Base-by-base conservation (phyloP, 2,888 invertebrate genomes). In the Archips crataeganus region DNA sequence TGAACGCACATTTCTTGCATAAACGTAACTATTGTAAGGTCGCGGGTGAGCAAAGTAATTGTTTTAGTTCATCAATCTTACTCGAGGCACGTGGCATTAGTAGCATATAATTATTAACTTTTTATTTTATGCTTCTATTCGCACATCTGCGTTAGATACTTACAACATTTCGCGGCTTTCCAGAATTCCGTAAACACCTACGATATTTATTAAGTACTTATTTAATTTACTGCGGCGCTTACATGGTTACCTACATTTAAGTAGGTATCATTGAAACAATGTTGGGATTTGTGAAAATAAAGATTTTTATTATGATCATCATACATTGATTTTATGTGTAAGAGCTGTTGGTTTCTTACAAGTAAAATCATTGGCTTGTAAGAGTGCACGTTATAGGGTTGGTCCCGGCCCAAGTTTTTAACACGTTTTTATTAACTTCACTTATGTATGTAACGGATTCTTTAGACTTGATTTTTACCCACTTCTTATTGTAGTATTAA, bases 121-220 rank as follows among this genome's bases (percentile, higher is more conserved):
- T 23, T 15, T 8, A 45, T 49, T 65, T 69, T 8, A 9, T 11
- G 68, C 64, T 34, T 65, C 11, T 64, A 64, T 70, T 74, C 74
- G 54, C 74, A 60, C 32, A 10, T 13, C 13, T 45, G 61, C 45
- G 74, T 64, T 60, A 65, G 34, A 49, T 45, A 64, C 39, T 39
- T 69, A 49, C 60, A 34, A 51, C 65, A 36, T 70, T 63, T 64
- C 63, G 49, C 51, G 23, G 47, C 70, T 54, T 70, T 74, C 60
- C 65, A 54, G 65, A 51, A 51, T 13, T 36, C 45, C 36, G 49
- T 67, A 13, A 15, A 15, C 51, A 64, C 36, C 36, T 49, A 47
- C 36, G 74, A 61, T 54, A 70, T 65, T 73, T 73, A 63, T 64
- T 57, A 70, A 65, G 74, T 74, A 70, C 65, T 47, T 70, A 69